Base-by-base conservation (phyloP, 1,140 invertebrate species). In the Euura lappo region DNA sequence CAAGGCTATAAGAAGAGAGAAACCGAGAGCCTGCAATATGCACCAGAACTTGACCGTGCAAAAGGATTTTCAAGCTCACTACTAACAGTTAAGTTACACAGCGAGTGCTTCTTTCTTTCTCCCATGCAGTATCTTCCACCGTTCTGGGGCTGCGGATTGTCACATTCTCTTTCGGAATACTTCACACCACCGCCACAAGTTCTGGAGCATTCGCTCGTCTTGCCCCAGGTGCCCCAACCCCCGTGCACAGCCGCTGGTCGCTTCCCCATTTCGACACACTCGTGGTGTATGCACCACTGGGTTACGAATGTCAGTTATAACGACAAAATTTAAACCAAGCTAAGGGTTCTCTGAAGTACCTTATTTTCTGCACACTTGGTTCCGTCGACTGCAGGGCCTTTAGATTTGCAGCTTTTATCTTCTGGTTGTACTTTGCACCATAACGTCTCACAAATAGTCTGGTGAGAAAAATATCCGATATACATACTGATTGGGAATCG, bases 231-330 rank as follows among this genome's bases (percentile, higher is more conserved):
- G 8, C 91, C 89, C 93, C 93, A 94, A 75, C 91, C 90, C 6
- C 92, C 92, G 79, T 93, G 87, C 45, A 93, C 89, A 44, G 92
- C 90, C 64, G 88, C 80, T 2, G 91, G 91, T 71, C 91, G 83
- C 45, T 90, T 88, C 0, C 91, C 91, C 75, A 92, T 91, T 72
- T 89, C 88, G 10, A 92, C 90, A 84, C 92, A 94, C 72, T 91
- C 83, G 51, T 89, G 90, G 72, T 85, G 86, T 71, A 89, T 90
- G 83, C 93, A 93, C 93, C 93, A 94, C 92, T 93, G 78, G 13
- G 82, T 82, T 43, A n/a, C 6, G 13, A 45, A 13, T 51, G 44
- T 4, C 8, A 43, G 28, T 28, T 28, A 42, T 8, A 8, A 43
- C 8, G 44, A 46, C 5, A 51, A 8, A 68, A 67, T 10, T 11